Evolutionary conservation across 2,797 vertebrate species (phyloP).

Genomic region (Benthosema pterotum): DNA sequence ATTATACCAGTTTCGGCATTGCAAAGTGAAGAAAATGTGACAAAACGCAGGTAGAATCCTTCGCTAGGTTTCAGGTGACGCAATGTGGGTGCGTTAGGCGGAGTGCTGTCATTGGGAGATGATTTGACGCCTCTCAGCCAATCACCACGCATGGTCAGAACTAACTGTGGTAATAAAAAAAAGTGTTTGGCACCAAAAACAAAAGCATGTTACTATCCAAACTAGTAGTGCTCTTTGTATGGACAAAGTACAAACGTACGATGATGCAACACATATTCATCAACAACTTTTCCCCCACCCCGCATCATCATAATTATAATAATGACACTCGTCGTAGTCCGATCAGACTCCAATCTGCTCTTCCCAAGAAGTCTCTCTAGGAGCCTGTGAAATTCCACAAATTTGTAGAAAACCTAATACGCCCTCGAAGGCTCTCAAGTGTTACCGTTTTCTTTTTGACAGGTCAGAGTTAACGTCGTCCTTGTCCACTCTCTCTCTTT

Average conservation of each 20-base stretch:
- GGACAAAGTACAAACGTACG: constrained; percentile 37
- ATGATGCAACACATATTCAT: constrained; percentile 48
- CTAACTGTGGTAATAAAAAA: constrained; percentile 10
- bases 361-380: constrained; percentile 46
- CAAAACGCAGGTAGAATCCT: too few species aligned
- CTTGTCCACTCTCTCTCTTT: constrained; percentile 57
- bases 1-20: too few species aligned
- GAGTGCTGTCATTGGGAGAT: too few species aligned
- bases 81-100: too few species aligned
- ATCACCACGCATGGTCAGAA: too few species aligned
- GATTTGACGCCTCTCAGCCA: too few species aligned
- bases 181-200: not conserved
- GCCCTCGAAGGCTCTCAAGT: constrained; percentile 38
- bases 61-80: too few species aligned
- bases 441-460: constrained; percentile 10
- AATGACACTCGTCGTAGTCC: constrained; percentile 17
- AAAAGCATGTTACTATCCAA: constrained; percentile 31
- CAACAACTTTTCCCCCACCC: not conserved
- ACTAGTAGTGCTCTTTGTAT: constrained; percentile 41
- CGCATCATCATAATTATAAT: too few species aligned
- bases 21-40: too few species aligned
- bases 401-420: constrained; percentile 30
- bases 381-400: constrained; percentile 16
- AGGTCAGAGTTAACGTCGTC: constrained; percentile 30
- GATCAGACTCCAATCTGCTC: constrained; percentile 36